Evolutionary conservation across 2,888 invertebrate species (phyloP), one percentile per base, ranked within the genome.

Genomic region (Meteorus cinctellus): DNA sequence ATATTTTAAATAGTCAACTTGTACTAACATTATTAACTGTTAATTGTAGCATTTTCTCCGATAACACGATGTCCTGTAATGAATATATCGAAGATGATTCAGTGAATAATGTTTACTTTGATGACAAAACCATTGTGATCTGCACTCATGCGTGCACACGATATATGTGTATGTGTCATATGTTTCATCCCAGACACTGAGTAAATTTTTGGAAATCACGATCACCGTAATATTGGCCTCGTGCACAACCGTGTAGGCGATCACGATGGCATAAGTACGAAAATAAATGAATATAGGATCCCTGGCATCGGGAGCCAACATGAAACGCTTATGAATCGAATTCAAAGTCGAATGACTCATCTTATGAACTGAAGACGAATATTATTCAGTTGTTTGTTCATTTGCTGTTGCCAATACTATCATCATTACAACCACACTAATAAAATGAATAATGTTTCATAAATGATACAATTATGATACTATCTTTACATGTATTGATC

Each of bases 211-310:
- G 19, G 31, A n/a, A 29, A 36, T 34, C 36, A 45, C 65, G 19
- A 77, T 76, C 63, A 71, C 66, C 31, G 73, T 63, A 51, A 41
- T 51, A 76, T 62, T 27, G 51, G 36, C 51, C 36, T n/a, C 72
- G 72, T 70, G 41, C 60, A 36, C 65, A 60, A 74, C 31, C 34
- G 77, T 76, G 81, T 81, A 80, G 81, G 78, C 79, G 78, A 80
- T 72, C 55, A 31, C 78, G 77, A 82, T 79, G 81, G 80, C 78
- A 81, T 82, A 81, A 80, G 81, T 79, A 81, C 80, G 70, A 79
- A 84, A 82, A 84, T 84, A 84, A 84, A 79, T 82, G 78, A 82
- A 78, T 79, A 41, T 41, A 74, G 77, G 76, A 45, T 78, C 75
- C 72, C 82, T 82, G 82, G 83, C 83, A 82, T 74, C 60, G 45